Conservation (phyloP, 1,140 invertebrate species). For the Aphelenchoides avenae region DNA sequence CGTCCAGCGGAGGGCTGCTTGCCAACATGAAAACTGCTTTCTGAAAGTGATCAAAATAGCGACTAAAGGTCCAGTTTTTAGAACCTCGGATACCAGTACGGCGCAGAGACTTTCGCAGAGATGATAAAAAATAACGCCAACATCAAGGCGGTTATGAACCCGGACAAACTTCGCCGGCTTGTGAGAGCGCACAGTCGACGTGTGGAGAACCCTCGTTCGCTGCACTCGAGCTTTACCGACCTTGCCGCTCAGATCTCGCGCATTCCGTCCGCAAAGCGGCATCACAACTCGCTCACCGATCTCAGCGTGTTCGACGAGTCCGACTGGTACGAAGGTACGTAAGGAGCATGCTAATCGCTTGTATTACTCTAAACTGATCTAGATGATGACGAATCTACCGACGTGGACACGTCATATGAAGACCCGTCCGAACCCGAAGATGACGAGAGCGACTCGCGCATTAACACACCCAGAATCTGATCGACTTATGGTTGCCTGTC, state of each 20-base stretch:
- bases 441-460: background rate
- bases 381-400: background rate
- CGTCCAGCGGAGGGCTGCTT: no score
- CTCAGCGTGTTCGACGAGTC: slow-evolving; percentile 21
- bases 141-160: slow-evolving; percentile 47
- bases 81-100: slow-evolving; percentile 53
- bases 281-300: slow-evolving; percentile 17
- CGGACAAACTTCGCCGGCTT: slow-evolving; percentile 26
- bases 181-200: slow-evolving; percentile 16
- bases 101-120: slow-evolving; percentile 41
- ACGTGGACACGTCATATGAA: slow-evolving; percentile 10
- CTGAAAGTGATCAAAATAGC: slow-evolving; percentile 1
- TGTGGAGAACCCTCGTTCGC: slow-evolving; percentile 10
- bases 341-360: background rate
- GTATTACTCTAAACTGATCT: slow-evolving; percentile 1
- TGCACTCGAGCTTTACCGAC: slow-evolving; percentile 56
- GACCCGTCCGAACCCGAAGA: slow-evolving; percentile 9
- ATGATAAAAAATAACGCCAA: slow-evolving; percentile 44
- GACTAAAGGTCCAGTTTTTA: slow-evolving; percentile 13
- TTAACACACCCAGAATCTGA: background rate
- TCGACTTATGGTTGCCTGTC: no score
- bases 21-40: no score
- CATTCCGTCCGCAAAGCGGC: slow-evolving; percentile 39
- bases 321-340: slow-evolving; percentile 20
- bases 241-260: slow-evolving; percentile 55